These are phyloP conservation scores for Sparidentex hasta DNA, from an alignment of 2,797 vertebrate genomes.

Conservation along the genomic window DNA sequence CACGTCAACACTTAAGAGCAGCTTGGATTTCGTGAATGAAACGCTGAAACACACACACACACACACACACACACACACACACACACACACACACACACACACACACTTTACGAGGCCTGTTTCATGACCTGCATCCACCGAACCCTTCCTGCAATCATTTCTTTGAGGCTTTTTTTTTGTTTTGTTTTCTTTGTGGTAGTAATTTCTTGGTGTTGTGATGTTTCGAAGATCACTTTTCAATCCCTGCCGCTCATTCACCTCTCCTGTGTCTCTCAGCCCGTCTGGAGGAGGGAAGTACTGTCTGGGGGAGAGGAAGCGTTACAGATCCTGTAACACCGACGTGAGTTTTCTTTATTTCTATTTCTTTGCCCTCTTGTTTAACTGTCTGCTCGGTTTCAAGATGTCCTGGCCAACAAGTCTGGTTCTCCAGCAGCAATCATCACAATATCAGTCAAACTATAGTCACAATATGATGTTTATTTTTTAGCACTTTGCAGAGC, in stretches of 20 bases:
- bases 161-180: neutral
- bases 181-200: neutral
- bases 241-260: conserved; percentile 36
- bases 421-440: too few relatives aligned
- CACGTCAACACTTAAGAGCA: conserved; percentile 62
- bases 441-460: too few relatives aligned
- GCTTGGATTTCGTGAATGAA: conserved; percentile 69
- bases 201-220: conserved; percentile 16
- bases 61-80: conserved; percentile 51
- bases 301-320: conserved; percentile 97
- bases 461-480: too few relatives aligned
- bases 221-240: conserved; percentile 67
- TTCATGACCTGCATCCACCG: conserved; percentile 17
- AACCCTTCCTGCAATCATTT: neutral
- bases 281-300: conserved; percentile 98
- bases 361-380: conserved; percentile 23
- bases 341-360: conserved; percentile 86
- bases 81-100: conserved; percentile 28
- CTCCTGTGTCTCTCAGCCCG: conserved; percentile 89
- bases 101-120: conserved; percentile 37
- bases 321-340: conserved; percentile 97
- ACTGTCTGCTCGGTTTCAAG: neutral
- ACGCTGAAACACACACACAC: conserved; percentile 30
- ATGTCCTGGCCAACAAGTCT: too few relatives aligned
- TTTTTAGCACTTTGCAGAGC: too few relatives aligned